Evolutionary conservation across 2,797 vertebrate species (phyloP), one percentile per base, ranked within the genome.

Genomic region (Pelobates cultripes): DNA sequence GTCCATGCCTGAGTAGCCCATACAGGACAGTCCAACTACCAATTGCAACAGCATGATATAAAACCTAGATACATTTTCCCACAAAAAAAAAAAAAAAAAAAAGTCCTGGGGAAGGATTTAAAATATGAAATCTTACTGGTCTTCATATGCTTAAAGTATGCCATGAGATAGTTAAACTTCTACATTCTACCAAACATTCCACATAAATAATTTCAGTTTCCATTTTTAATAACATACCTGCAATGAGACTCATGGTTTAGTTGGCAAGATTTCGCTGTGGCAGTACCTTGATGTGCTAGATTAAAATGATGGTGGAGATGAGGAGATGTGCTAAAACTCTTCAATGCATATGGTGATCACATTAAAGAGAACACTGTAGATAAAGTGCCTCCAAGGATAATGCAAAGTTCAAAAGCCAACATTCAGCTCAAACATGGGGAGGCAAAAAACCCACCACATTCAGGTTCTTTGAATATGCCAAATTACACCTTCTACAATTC

Each of bases 1-100:
- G 91, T 89, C 89, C 88, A 88, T 86, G 88, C 87, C 89, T 87
- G 84, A 90, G 89, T 89, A 86, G 84, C 90, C 89, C 88, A 90
- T 84, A 90, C 92, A 86, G 88, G 90, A 92, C 90, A 90, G 86
- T 85, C 86, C 41, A 87, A 67, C 88, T 86, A 88, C 88, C 88
- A 87, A 90, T 89, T 85, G 89, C 73, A 89, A 28, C 81, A 88
- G 88, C 79, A 90, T 88, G 90, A 86, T 85, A 87, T 28, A 87
- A 91, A 92, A 60, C 75, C 88, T 87, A 85, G 74, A 81, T 87
- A 84, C 85, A 60, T 57, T 68, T 28, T 78, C 53, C 89, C 28
- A 28, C 28, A 28, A 28, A 85, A 28, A 28, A 51, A 51, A 51
- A 3, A 3, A 51, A 51, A 51, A 6, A 51, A 86, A 85, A 90